Evolutionary conservation across 2,797 vertebrate species (phyloP).

Genomic region (Poecilia wingei): DNA sequence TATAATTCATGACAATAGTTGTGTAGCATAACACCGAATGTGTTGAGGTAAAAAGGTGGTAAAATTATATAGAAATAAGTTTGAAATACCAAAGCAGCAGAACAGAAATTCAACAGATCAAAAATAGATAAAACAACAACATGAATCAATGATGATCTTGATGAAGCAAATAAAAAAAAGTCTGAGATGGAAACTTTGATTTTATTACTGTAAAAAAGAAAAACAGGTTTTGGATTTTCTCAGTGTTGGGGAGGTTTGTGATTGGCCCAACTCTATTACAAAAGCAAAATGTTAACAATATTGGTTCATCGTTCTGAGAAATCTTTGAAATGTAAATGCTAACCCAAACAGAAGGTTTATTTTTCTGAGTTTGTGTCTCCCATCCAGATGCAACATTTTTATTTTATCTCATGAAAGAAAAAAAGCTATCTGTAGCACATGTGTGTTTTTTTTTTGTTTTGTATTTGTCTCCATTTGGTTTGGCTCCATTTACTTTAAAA

Average conservation of each 20-base stretch:
- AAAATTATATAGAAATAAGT: not conserved
- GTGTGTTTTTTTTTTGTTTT: not conserved
- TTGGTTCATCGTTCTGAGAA: not conserved
- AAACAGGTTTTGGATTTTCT: no score
- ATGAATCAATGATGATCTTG: not conserved
- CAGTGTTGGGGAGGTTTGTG: no score
- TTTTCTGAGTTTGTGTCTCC: not conserved
- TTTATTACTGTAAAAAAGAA: no score
- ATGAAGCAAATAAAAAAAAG: not conserved
- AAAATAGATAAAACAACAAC: not conserved
- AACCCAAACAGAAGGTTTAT: not conserved
- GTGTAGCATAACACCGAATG: not conserved
- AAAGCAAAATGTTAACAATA: not conserved
- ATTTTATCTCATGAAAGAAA: not conserved
- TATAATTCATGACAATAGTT: not conserved
- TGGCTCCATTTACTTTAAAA: not conserved
- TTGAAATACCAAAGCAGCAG: not conserved
- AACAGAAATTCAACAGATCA: not conserved
- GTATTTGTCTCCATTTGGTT: not conserved
- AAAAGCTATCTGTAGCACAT: not conserved
- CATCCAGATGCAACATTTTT: not conserved
- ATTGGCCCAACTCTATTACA: no score
- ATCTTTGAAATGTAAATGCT: not conserved
- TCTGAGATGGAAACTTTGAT: not conserved
- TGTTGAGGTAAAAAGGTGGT: not conserved